Evolutionary conservation across 1,140 invertebrate genomes (phyloP).

Genomic region (Marisa cornuarietis): DNA sequence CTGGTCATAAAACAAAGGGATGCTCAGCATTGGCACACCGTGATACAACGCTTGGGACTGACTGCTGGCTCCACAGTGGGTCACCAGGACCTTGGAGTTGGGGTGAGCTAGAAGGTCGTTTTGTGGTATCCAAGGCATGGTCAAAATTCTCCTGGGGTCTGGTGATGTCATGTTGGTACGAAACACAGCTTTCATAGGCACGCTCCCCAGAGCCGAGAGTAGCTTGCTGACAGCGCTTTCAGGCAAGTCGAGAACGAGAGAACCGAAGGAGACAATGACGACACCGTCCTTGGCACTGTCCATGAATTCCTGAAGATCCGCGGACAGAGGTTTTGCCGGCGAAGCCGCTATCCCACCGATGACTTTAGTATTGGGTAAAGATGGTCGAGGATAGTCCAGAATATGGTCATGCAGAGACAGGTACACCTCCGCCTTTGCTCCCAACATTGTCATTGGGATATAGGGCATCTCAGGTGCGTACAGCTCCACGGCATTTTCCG

Average conservation of each 20-base stretch:
- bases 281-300: constrained; percentile 21
- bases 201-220: constrained; percentile 18
- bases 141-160: constrained; percentile 74
- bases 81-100: constrained; percentile 72
- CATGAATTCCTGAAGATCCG: constrained; percentile 23
- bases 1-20: constrained; percentile 79
- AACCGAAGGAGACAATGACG: constrained; percentile 36
- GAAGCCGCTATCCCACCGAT: constrained; percentile 31
- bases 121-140: constrained; percentile 81
- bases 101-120: constrained; percentile 78
- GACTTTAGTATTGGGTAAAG: constrained; percentile 32
- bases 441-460: neutral
- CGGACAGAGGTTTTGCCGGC: constrained; percentile 8
- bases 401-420: constrained; percentile 31
- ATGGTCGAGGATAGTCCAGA: constrained; percentile 33
- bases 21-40: constrained; percentile 78
- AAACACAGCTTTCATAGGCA: constrained; percentile 18
- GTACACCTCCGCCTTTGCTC: constrained; percentile 21
- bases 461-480: constrained; percentile 17
- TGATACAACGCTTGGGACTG: constrained; percentile 78
- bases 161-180: neutral
- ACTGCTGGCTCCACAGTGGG: constrained; percentile 79
- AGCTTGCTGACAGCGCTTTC: constrained; percentile 13
- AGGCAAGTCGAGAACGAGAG: constrained; percentile 11
- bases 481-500: neutral